phyloP scores from a whole-genome alignment of 2,113 vertebrate species.

The Leucosticte australis region DNA sequence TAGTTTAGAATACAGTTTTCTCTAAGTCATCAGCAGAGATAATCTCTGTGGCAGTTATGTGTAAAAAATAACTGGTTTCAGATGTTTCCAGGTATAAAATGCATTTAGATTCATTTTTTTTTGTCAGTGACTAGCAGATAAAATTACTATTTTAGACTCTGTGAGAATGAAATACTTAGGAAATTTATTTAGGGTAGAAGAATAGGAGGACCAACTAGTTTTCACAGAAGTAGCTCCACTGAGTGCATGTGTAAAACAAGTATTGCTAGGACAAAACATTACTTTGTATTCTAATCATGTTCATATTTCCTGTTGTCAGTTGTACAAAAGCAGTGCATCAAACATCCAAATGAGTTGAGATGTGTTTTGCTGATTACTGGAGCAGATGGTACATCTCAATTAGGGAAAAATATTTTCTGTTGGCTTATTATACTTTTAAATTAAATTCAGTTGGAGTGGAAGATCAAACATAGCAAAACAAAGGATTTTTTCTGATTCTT shows the following conservation, averaged over 20 bases:
- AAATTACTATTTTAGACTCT: not conserved
- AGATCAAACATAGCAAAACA: slow-evolving; percentile 58
- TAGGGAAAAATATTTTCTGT: slow-evolving; percentile 63
- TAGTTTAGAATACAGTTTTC: not conserved
- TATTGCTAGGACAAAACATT: slow-evolving; percentile 1
- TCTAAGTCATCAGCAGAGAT: not conserved
- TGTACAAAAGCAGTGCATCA: slow-evolving; percentile 46
- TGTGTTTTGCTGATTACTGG: slow-evolving; percentile 56
- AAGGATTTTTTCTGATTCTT: slow-evolving; percentile 22
- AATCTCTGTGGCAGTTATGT: not conserved
- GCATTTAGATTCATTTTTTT: not conserved
- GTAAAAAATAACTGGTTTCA: not conserved
- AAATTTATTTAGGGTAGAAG: not conserved
- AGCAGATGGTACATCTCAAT: slow-evolving; percentile 69
- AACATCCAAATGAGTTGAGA: slow-evolving; percentile 54
- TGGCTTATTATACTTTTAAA: slow-evolving; percentile 60
- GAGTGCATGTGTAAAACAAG: not conserved
- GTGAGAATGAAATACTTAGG: not conserved
- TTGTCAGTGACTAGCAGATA: not conserved
- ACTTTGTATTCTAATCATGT: slow-evolving; percentile 36
- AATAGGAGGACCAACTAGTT: not conserved
- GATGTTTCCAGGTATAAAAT: not conserved
- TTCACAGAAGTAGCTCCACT: not conserved
- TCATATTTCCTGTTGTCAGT: slow-evolving; percentile 50
- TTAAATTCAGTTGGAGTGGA: slow-evolving; percentile 49